Evolutionary conservation across 2,888 invertebrate species (phyloP).

Genomic region (Halictus ligatus): DNA sequence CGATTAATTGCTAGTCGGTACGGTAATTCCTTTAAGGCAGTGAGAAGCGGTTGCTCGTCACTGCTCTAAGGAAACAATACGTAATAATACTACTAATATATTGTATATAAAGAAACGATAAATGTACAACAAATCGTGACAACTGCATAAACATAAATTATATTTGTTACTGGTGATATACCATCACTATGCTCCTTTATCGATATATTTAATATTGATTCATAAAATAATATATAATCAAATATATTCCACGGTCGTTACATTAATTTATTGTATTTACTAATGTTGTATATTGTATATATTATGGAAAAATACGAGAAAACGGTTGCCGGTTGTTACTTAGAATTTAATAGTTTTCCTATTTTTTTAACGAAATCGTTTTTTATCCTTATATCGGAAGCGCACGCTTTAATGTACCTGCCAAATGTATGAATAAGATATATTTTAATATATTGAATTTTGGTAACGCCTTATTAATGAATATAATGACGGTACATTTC

Average conservation of each 20-base stretch:
- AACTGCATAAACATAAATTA: not conserved
- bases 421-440: conserved; percentile 69
- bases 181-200: not conserved
- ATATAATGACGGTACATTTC: conserved; percentile 22
- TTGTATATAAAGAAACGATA: not conserved
- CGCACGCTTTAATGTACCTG: conserved; percentile 80
- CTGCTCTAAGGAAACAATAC: not conserved
- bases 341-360: conserved; percentile 17
- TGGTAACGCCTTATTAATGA: conserved; percentile 27
- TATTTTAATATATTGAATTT: conserved; percentile 58
- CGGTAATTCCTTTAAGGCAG: conserved; percentile 4
- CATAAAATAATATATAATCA: conserved; percentile 15
- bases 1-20: conserved; percentile 50
- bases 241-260: conserved; percentile 32
- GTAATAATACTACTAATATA: not conserved
- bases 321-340: conserved; percentile 15
- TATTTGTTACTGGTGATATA: not conserved
- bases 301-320: not conserved
- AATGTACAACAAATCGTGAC: not conserved
- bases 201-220: not conserved
- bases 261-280: conserved; percentile 34
- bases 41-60: too few relatives aligned
- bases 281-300: not conserved
- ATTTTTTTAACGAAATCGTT: conserved; percentile 30
- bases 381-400: conserved; percentile 66